These are phyloP conservation scores for Notoglanidium macrostoma DNA, from an alignment of 2,797 vertebrate genomes.

Conservation along the genomic window DNA sequence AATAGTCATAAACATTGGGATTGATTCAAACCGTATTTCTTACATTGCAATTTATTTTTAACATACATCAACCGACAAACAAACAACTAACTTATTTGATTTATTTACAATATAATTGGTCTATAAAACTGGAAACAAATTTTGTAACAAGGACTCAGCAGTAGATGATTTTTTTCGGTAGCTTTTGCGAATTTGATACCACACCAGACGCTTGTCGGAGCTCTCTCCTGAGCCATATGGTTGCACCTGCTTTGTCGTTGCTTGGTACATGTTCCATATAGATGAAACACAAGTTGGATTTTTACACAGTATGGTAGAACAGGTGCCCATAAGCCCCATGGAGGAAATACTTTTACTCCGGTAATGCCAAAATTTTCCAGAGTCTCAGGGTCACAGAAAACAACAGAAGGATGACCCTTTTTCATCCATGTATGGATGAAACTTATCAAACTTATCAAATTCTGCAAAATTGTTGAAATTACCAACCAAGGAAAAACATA, in stretches of 20 bases:
- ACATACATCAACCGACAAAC: not conserved
- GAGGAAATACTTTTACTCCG: not conserved
- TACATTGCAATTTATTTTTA: not conserved
- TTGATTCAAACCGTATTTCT: not conserved
- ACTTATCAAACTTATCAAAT: no score
- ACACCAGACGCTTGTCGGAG: not conserved
- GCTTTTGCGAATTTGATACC: not conserved
- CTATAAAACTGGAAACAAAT: no score
- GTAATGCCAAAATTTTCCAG: not conserved
- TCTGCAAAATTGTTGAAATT: no score
- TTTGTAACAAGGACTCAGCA: no score
- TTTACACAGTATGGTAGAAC: not conserved
- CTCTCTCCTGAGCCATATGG: not conserved
- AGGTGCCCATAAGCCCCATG: not conserved
- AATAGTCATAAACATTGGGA: not conserved
- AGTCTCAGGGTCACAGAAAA: not conserved
- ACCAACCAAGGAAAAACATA: no score
- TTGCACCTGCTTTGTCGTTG: not conserved
- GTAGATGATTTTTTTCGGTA: not conserved
- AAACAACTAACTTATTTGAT: not conserved
- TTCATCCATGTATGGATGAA: no score
- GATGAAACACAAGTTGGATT: not conserved
- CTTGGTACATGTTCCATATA: not conserved
- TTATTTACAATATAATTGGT: no score
- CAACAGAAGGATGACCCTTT: not conserved